These are phyloP conservation scores for Podargus strigoides DNA, from an alignment of 2,797 vertebrate species.

Conservation along the genomic window DNA sequence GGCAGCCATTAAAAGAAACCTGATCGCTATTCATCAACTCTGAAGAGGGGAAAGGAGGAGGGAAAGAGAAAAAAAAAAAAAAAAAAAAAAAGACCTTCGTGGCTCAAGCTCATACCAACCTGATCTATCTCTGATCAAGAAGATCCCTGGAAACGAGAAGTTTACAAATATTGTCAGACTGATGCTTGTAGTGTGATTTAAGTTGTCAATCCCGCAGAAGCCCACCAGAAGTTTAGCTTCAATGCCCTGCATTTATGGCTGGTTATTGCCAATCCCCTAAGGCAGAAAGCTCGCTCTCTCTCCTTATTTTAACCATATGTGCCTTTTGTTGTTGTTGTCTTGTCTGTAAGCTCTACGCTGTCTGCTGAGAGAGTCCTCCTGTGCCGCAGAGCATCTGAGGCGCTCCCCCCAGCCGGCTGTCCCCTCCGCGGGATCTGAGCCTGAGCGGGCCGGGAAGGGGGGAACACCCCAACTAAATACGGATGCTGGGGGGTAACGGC, in stretches of 20 bases:
- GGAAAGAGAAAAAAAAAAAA: background rate
- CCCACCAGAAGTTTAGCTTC: slow-evolving; percentile 37
- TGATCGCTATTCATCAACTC: slow-evolving; percentile 89
- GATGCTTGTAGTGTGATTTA: slow-evolving; percentile 73
- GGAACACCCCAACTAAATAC: background rate
- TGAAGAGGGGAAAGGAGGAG: slow-evolving; percentile 33
- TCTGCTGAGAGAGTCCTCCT: background rate
- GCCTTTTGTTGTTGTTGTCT: slow-evolving; percentile 65
- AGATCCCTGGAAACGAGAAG: slow-evolving; percentile 84
- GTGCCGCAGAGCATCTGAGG: background rate
- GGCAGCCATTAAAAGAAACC: slow-evolving; percentile 88
- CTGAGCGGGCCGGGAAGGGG: background rate
- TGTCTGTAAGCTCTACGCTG: slow-evolving; percentile 36
- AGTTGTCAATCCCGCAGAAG: slow-evolving; percentile 64
- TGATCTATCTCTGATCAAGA: slow-evolving; percentile 79
- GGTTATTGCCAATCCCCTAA: slow-evolving; percentile 52
- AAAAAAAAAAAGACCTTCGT: slow-evolving; percentile 53
- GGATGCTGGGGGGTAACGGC: background rate
- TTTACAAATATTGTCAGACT: slow-evolving; percentile 89
- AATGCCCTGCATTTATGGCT: slow-evolving; percentile 19
- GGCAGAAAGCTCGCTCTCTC: slow-evolving; percentile 29
- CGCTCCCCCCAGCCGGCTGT: background rate
- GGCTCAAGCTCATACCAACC: slow-evolving; percentile 70
- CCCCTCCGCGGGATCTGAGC: background rate
- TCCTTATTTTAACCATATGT: slow-evolving; percentile 65